Evolutionary conservation across 2,797 vertebrate genomes (phyloP).

Genomic region (Enteromius fasciolatus): DNA sequence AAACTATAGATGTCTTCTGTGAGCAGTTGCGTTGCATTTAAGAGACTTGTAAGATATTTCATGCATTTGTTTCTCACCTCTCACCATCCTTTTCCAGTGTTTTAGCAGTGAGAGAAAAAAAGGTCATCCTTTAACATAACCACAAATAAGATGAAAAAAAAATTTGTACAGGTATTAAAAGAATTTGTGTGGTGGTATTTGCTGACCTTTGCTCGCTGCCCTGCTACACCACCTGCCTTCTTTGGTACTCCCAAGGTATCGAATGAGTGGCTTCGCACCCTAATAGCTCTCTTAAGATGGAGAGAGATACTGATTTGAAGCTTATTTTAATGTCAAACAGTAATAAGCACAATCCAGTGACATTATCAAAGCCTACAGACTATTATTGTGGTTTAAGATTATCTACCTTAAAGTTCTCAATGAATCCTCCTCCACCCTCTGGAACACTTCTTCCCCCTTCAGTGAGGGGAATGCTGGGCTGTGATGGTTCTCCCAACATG

Average conservation of each 20-base stretch:
- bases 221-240: slow-evolving; percentile 66
- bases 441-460: slow-evolving; percentile 66
- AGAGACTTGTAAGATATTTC: too few relatives aligned
- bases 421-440: slow-evolving; percentile 80
- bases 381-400: background rate
- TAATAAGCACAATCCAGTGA: background rate
- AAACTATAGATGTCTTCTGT: slow-evolving; percentile 40
- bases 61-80: slow-evolving; percentile 22
- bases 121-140: background rate
- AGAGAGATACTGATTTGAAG: slow-evolving; percentile 8
- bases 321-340: slow-evolving; percentile 5
- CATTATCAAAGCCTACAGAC: background rate
- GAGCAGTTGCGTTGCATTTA: background rate
- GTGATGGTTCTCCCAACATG: slow-evolving; percentile 76
- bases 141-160: background rate
- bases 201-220: slow-evolving; percentile 72
- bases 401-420: slow-evolving; percentile 81
- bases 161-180: background rate
- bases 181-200: background rate
- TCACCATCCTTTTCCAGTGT: slow-evolving; percentile 46
- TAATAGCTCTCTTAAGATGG: slow-evolving; percentile 82
- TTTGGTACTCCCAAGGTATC: slow-evolving; percentile 82
- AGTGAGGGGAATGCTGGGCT: slow-evolving; percentile 58
- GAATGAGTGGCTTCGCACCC: slow-evolving; percentile 90
- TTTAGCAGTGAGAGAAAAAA: background rate